Percentiles rank a stretch among this genome's conserved stretches.
phyloP scores from a whole-genome alignment of 2,888 invertebrate genomes.

The Andrena bicolor region DNA sequence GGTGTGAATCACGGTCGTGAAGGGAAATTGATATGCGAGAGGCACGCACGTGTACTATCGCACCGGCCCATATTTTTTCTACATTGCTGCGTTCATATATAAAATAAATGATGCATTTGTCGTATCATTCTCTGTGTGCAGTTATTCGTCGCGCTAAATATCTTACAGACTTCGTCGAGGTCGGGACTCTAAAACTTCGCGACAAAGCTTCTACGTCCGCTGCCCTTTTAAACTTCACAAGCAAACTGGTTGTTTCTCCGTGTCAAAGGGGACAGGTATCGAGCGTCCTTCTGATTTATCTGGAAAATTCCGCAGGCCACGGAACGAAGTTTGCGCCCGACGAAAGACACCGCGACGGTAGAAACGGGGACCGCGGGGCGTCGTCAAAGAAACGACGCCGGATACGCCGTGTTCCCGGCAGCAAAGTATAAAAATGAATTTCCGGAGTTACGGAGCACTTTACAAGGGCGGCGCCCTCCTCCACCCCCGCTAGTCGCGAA shows the following conservation, averaged over 20 bases:
- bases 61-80: background rate
- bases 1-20: conserved; percentile 14
- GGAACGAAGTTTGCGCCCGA: conserved; percentile 19
- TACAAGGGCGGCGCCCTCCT: background rate
- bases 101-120: no score
- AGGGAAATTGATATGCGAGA: conserved; percentile 37
- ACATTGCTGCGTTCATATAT: background rate
- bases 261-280: conserved; percentile 10
- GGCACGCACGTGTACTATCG: conserved; percentile 2
- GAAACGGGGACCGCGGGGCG: background rate
- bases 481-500: conserved; percentile 22
- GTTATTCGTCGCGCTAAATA: no score
- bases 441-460: conserved; percentile 59
- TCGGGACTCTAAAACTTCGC: background rate
- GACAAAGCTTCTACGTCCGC: background rate
- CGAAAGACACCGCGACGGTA: conserved; percentile 7
- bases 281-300: conserved; percentile 24
- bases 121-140: no score
- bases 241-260: background rate
- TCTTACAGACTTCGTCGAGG: no score
- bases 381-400: conserved; percentile 34
- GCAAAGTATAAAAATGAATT: conserved; percentile 62
- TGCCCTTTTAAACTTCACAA: background rate
- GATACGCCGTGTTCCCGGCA: conserved; percentile 33
- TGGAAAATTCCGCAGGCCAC: background rate